These are phyloP conservation scores for Callospermophilus lateralis DNA, from an alignment of 2,113 vertebrate species.

Conservation along the genomic window DNA sequence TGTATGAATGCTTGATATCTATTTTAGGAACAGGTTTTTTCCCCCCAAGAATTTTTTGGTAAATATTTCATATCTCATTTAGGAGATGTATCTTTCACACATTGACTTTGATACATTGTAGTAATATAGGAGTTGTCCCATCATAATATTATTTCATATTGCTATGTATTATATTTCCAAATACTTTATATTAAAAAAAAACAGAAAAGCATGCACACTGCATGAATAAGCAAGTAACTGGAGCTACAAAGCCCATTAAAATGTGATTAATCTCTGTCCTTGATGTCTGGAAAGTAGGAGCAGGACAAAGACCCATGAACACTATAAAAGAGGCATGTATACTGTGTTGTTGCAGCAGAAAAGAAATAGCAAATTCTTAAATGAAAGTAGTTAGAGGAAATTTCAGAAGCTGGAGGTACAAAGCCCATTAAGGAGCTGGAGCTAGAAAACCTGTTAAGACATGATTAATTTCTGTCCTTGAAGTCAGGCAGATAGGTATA, in stretches of 20 bases:
- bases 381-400: conserved; percentile 16
- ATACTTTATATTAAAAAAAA: background rate
- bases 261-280: conserved; percentile 52
- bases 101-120: background rate
- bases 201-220: background rate
- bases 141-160: conserved; percentile 17
- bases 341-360: background rate
- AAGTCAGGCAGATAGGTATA: background rate
- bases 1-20: background rate
- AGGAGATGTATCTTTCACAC: background rate
- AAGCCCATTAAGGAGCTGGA: background rate
- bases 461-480: conserved; percentile 68
- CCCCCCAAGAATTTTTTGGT: background rate
- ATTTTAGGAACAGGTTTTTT: background rate
- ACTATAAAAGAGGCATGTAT: background rate
- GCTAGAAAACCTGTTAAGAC: conserved; percentile 45
- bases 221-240: background rate
- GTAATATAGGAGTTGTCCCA: background rate
- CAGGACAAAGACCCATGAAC: background rate
- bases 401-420: conserved; percentile 19
- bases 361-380: conserved; percentile 47
- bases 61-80: background rate
- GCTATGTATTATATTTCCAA: background rate
- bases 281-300: conserved; percentile 22
- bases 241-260: background rate